These are phyloP conservation scores for Pterophyllum scalare DNA, from an alignment of 2,113 vertebrate species.

Conservation along the genomic window DNA sequence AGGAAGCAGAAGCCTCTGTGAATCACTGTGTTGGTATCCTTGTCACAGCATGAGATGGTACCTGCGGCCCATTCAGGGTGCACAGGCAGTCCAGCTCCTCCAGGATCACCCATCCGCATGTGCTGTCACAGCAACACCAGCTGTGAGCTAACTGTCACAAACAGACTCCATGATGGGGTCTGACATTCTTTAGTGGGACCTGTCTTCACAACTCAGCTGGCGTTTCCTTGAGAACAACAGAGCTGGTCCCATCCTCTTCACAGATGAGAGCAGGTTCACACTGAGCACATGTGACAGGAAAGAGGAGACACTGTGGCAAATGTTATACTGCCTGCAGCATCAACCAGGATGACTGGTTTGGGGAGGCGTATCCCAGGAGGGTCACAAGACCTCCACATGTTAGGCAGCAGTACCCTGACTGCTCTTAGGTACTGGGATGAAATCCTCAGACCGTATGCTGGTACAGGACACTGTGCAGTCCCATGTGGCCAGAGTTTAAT, in stretches of 20 bases:
- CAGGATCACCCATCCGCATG: neutral
- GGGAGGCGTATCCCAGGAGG: neutral
- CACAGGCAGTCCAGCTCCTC: neutral
- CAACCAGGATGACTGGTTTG: neutral
- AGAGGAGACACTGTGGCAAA: neutral
- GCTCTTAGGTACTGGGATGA: neutral
- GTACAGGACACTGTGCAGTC: neutral
- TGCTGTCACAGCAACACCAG: neutral
- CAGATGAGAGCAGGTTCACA: neutral
- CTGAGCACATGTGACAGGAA: neutral
- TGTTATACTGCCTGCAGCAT: neutral
- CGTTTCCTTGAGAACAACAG: neutral
- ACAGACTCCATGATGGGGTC: neutral
- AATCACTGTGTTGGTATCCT: neutral
- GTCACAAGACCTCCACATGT: neutral
- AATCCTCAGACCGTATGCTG: neutral
- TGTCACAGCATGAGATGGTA: neutral
- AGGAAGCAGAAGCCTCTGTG: neutral
- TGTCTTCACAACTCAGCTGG: neutral
- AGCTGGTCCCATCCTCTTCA: neutral
- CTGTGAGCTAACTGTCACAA: neutral
- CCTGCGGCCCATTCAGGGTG: neutral
- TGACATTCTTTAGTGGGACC: neutral
- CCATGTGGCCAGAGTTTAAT: neutral
- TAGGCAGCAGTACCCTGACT: neutral